Evolutionary conservation across 2,888 invertebrate genomes (phyloP).

Genomic region (Arge pagana): DNA sequence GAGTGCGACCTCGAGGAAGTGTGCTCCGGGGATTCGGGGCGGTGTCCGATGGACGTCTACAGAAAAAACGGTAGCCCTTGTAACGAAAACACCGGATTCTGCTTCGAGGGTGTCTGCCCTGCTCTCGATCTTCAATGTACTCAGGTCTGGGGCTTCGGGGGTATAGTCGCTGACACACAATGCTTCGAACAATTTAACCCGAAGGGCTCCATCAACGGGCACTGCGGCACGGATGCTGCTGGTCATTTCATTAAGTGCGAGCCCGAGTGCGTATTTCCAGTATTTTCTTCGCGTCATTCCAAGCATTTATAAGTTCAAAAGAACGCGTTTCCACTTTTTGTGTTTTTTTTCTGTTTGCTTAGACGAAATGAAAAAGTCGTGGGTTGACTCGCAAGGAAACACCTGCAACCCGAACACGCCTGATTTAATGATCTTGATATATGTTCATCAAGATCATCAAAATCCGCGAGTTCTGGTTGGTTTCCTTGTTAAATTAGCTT

Average conservation of each 20-base stretch:
- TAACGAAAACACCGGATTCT: conserved; percentile 73
- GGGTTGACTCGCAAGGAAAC: too few species aligned
- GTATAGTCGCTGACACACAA: conserved; percentile 79
- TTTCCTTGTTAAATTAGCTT: too few species aligned
- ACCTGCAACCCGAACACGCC: too few species aligned
- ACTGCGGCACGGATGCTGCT: conserved; percentile 83
- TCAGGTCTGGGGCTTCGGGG: conserved; percentile 90
- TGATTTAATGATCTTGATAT: too few species aligned
- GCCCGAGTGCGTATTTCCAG: conserved; percentile 73
- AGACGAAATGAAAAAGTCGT: too few species aligned
- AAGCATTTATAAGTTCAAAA: too few species aligned
- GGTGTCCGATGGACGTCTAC: conserved; percentile 88
- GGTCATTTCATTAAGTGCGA: conserved; percentile 87
- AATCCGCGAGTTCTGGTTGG: too few species aligned
- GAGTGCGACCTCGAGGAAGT: conserved; percentile 96
- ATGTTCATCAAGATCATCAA: too few species aligned
- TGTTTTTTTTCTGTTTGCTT: too few species aligned
- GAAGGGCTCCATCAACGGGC: conserved; percentile 93
- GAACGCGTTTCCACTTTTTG: too few species aligned
- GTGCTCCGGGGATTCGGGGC: conserved; percentile 86
- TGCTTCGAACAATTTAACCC: conserved; percentile 96
- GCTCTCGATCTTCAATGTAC: conserved; percentile 87
- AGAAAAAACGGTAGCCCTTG: conserved; percentile 94
- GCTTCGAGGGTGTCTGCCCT: conserved; percentile 91
- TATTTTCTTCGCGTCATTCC: too few species aligned